Evolutionary conservation across 1,140 invertebrate species (phyloP).

Genomic region (Drosophila dunni): DNA sequence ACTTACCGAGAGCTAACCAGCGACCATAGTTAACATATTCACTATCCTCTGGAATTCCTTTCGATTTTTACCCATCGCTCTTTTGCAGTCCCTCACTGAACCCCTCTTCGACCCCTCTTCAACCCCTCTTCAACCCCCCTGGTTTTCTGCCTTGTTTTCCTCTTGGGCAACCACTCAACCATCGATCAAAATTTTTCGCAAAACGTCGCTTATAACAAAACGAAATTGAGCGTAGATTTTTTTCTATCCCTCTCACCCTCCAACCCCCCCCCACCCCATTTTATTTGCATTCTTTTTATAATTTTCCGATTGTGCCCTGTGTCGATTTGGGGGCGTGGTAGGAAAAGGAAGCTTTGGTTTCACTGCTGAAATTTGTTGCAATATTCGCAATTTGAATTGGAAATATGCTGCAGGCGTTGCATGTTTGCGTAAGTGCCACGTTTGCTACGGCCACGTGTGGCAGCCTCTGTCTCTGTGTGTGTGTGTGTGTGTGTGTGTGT

Average conservation of each 20-base stretch:
- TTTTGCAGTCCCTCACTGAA: neutral
- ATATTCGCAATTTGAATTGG: conserved; percentile 71
- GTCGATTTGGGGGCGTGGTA: neutral
- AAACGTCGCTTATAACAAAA: conserved; percentile 35
- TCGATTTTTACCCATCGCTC: neutral
- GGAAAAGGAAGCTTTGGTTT: neutral
- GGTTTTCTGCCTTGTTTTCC: neutral
- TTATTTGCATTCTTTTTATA: conserved; percentile 37
- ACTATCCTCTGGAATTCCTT: neutral
- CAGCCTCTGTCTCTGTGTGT: neutral
- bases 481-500: conserved; percentile 24
- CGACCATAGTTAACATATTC: conserved; percentile 31
- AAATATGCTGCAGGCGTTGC: conserved; percentile 65
- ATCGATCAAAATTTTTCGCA: conserved; percentile 53
- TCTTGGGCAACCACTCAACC: conserved; percentile 36
- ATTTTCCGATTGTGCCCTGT: conserved; percentile 1
- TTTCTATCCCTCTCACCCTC: no score
- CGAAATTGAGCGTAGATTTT: conserved; percentile 60
- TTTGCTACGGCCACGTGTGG: conserved; percentile 22
- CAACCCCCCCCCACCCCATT: neutral
- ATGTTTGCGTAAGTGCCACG: conserved; percentile 59
- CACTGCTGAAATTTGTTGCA: conserved; percentile 59
- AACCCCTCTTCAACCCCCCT: neutral
- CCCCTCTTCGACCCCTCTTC: neutral
- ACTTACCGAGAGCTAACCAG: conserved; percentile 6